Evolutionary conservation across 2,797 vertebrate genomes (phyloP).

Genomic region (Sebastes matsubarae): DNA sequence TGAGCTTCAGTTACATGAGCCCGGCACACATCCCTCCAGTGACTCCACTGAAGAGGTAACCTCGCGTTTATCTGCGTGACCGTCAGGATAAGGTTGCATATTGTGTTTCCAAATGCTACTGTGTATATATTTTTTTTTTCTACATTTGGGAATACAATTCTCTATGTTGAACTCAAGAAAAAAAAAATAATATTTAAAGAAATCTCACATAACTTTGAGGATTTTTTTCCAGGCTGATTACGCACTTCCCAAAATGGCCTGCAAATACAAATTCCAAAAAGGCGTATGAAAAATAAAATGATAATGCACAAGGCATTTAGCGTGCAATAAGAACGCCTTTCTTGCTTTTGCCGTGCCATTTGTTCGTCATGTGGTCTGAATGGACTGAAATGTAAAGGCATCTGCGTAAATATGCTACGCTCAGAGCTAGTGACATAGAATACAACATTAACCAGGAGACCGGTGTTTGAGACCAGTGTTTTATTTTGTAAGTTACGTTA

Average conservation of each 20-base stretch:
- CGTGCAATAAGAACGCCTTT: no score
- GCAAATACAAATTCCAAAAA: not conserved
- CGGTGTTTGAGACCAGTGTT: no score
- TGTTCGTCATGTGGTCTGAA: no score
- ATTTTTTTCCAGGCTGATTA: not conserved
- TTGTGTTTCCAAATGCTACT: slow-evolving; percentile 42
- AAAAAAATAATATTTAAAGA: not conserved
- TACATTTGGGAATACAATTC: not conserved
- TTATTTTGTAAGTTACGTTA: no score
- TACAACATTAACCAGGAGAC: no score
- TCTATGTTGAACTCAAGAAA: not conserved
- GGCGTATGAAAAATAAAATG: no score
- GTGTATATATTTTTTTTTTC: slow-evolving; percentile 18
- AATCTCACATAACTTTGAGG: not conserved
- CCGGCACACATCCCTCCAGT: slow-evolving; percentile 43
- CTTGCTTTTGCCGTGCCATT: no score
- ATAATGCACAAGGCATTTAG: no score
- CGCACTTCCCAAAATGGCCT: not conserved
- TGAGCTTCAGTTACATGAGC: slow-evolving; percentile 65
- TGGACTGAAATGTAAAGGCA: no score
- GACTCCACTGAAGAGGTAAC: slow-evolving; percentile 37
- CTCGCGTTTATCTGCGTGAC: slow-evolving; percentile 55
- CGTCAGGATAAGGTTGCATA: slow-evolving; percentile 57
- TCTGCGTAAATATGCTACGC: no score
- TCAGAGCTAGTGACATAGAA: no score